Base-by-base conservation (phyloP, 2,797 vertebrate species). In the Cyprinodon diabolis region DNA sequence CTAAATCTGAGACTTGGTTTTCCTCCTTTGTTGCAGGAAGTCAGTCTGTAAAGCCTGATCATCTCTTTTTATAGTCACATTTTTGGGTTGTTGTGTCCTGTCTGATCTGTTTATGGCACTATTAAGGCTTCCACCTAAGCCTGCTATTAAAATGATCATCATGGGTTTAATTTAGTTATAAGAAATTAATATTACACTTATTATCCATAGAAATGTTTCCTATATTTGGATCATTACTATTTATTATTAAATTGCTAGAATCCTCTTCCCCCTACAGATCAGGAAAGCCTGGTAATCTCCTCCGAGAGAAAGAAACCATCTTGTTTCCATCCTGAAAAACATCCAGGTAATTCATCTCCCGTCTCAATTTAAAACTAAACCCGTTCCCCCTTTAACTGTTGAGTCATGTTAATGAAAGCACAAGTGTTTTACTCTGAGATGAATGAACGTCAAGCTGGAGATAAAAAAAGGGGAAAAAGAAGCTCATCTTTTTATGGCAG, bases 191-290 rank as follows among this genome's bases (percentile, higher is more conserved):
- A 51, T 65, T 6, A 23, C 45, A 45, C 23, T 4, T 47, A 8
- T 45, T 45, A 45, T 23, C 62, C 62, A 65, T 12, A 45, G 40
- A 48, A 21, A 73, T 56, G 21, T 66, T 4, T 37, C 23, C 54
- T 73, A 66, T 45, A 47, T 66, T 73, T 21, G 45, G 10, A 47
- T 72, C 3, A 30, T 54, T 58, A 48, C 43, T 66, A 55, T 56
- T 19, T 54, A 51, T 72, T 49, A 65, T 72, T 65, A 25, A 65
- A 65, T 43, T 11, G n/a, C 40, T 52, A 35, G 72, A 72, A 23
- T 30, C 51, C 66, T 73, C 56, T 25, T 45, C 30, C 3, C n/a
- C 47, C 6, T 62, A 45, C 51, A 45, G 71, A 45, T 43, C n/a
- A 66, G 62, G 21, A 66, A 9, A 56, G 6, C 43, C 43, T 23